A percentile compares a stretch with the other conserved stretches of the same genome.
phyloP scores from a whole-genome alignment of 2,888 invertebrate genomes.

The Polydesmus complanatus region DNA sequence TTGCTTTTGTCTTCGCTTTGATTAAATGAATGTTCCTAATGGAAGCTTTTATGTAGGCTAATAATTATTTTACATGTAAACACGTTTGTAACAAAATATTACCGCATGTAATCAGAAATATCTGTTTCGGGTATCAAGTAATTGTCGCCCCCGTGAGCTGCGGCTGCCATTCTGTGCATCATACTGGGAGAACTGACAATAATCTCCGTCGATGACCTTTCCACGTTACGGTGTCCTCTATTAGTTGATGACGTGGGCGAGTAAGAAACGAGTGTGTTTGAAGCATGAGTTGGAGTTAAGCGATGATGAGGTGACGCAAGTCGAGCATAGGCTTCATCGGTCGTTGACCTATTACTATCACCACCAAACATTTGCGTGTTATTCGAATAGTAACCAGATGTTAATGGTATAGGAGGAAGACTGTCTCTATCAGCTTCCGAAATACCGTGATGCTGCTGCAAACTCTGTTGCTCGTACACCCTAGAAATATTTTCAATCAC shows the following conservation, averaged over 20 bases:
- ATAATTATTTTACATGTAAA: too few species aligned
- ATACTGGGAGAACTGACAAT: conserved; percentile 11
- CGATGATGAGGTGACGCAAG: not conserved
- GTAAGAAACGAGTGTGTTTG: too few species aligned
- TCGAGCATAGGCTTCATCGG: not conserved
- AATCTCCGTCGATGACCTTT: conserved; percentile 18
- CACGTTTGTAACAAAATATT: too few species aligned
- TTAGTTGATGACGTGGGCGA: not conserved
- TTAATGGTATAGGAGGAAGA: too few species aligned
- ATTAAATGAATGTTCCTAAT: too few species aligned
- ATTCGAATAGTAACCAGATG: too few species aligned
- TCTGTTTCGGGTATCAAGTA: conserved; percentile 12
- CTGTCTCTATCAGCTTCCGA: not conserved
- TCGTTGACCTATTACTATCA: not conserved
- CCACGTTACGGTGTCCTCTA: conserved; percentile 8
- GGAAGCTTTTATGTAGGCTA: too few species aligned
- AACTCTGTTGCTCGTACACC: conserved; percentile 2
- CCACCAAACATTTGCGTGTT: conserved; percentile 7
- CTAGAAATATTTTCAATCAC: conserved; percentile 7
- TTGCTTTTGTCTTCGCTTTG: too few species aligned
- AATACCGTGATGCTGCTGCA: conserved; percentile 1
- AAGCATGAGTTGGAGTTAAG: too few species aligned
- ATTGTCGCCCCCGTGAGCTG: not conserved
- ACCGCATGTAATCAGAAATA: conserved; percentile 13
- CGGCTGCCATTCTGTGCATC: conserved; percentile 2